Base-by-base conservation (phyloP, 1,140 invertebrate species). In the Aphelinus atriplicis region DNA sequence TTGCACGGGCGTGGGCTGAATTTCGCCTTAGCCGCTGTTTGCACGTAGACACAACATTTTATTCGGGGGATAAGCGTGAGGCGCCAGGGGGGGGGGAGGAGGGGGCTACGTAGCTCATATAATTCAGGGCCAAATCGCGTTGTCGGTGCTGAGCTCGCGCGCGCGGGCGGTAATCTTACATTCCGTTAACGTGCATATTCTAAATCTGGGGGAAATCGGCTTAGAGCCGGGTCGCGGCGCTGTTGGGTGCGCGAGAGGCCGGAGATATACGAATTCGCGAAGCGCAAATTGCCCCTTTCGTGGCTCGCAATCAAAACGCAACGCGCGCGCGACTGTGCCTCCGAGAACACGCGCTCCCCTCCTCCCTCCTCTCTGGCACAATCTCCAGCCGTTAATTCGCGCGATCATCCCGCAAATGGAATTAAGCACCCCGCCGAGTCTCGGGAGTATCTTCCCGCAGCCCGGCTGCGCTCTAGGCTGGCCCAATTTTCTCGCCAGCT, bases 241-340 rank as follows among this genome's bases (percentile, higher is more conserved):
- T 26, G 26, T 26, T 26, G 26, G 26, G 26, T 26, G 26, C 26
- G 26, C 26, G 26, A 26, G 26, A 26, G 26, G 26, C 26, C 55
- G 45, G 6, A 9, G 43, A 43, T 61, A 61, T 2, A 26, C 26
- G 48, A n/a, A 69, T 60, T 69, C 45, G 67, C 55, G n/a, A 42
- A 45, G 57, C 64, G 64, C 67, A 70, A 70, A 61, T 70, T 70
- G 67, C 3, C 67, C 43, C 56, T 7, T 5, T 10, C 50, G 6
- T 6, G 42, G 43, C 7, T 60, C 56, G 67, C 57, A 70, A 70
- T 70, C 67, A 70, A 70, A 70, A 61, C 67, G 67, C 67, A 68
- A 68, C 66, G 66, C 55, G 55, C 47, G 45, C 66, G 57, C 66
- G n/a, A 43, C 43, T 47, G 45, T 56, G 43, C 2, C 10, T 4